Evolutionary conservation across 2,888 invertebrate species (phyloP).

Genomic region (Tachystola acroxantha): DNA sequence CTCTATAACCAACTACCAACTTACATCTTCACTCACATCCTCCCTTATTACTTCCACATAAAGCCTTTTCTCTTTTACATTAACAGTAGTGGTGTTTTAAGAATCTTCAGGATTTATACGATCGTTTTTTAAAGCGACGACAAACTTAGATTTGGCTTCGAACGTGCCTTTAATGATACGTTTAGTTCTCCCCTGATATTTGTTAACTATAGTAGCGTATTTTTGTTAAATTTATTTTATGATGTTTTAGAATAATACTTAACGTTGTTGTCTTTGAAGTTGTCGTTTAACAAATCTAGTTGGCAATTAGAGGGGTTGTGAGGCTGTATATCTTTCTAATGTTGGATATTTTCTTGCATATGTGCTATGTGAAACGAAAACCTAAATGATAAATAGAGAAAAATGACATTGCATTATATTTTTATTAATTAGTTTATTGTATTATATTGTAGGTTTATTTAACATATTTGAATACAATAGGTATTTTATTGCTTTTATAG

Average conservation of each 20-base stretch:
- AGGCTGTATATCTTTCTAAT: no score
- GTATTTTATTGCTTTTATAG: no score
- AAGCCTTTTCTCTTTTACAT: slow-evolving; percentile 23
- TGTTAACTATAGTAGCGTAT: slow-evolving; percentile 26
- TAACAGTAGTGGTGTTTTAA: slow-evolving; percentile 5
- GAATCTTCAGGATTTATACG: slow-evolving; percentile 21
- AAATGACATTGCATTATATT: no score
- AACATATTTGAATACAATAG: no score
- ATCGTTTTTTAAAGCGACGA: slow-evolving; percentile 59
- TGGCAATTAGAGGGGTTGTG: neutral
- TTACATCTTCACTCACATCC: slow-evolving; percentile 29
- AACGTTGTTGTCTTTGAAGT: neutral
- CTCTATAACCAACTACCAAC: slow-evolving; percentile 40
- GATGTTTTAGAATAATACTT: slow-evolving; percentile 13
- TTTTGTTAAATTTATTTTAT: slow-evolving; percentile 29
- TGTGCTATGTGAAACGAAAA: no score
- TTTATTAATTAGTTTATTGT: no score
- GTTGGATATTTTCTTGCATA: no score
- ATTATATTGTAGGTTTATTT: no score
- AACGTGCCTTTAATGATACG: slow-evolving; percentile 45
- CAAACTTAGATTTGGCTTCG: slow-evolving; percentile 50
- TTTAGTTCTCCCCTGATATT: slow-evolving; percentile 43
- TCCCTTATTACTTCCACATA: slow-evolving; percentile 21
- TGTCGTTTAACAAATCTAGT: neutral
- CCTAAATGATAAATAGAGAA: no score